A percentile compares a stretch with the other conserved stretches of the same genome.
phyloP scores from a whole-genome alignment of 2,888 invertebrate species.

The Lepidochitona cinerea region DNA sequence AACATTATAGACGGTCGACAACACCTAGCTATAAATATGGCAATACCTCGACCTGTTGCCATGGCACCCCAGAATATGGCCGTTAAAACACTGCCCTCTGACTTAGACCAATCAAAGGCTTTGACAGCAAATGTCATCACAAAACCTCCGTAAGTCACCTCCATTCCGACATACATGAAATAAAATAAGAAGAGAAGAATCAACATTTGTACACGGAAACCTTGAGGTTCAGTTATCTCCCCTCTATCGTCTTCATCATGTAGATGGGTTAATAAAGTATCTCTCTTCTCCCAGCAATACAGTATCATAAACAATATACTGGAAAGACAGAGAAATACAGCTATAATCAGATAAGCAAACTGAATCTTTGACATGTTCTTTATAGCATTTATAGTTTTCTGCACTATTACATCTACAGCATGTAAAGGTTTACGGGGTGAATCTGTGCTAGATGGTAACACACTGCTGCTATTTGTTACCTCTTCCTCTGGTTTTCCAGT shows the following conservation, averaged over 20 bases:
- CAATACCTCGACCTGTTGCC: conserved; percentile 69
- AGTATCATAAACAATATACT: conserved; percentile 66
- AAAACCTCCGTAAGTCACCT: conserved; percentile 72
- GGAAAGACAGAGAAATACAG: conserved; percentile 62
- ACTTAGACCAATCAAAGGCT: conserved; percentile 59
- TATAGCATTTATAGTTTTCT: conserved; percentile 37
- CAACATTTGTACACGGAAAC: conserved; percentile 58
- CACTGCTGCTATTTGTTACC: not conserved
- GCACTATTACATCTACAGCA: conserved; percentile 37
- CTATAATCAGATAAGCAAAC: conserved; percentile 70
- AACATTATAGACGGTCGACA: conserved; percentile 69
- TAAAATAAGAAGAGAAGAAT: conserved; percentile 68
- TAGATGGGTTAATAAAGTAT: not conserved
- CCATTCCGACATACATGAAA: conserved; percentile 70
- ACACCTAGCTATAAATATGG: conserved; percentile 69
- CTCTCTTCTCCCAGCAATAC: conserved; percentile 56
- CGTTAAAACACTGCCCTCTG: conserved; percentile 67
- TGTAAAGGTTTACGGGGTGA: conserved; percentile 33
- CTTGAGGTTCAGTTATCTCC: not conserved
- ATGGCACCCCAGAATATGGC: conserved; percentile 72
- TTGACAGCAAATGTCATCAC: conserved; percentile 68
- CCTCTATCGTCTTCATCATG: not conserved
- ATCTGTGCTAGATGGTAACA: not conserved
- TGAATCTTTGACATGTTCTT: conserved; percentile 62
- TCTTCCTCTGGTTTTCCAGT: not conserved